Evolutionary conservation across 2,888 invertebrate species (phyloP), one percentile per base, ranked within the genome.

Genomic region (Morpho helenor): DNA sequence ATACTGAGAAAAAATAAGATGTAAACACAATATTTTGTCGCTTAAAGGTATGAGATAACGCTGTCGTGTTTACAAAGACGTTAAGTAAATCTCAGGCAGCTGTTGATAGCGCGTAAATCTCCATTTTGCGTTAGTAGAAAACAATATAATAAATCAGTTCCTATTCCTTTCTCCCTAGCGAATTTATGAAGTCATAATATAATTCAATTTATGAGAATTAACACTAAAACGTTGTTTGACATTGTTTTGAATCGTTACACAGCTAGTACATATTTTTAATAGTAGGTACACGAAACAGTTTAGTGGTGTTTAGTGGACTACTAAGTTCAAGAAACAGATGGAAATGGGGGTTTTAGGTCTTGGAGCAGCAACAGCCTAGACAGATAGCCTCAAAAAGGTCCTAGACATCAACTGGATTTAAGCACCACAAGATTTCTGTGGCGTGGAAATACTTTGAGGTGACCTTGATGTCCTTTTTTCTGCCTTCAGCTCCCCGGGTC

Each of bases 11-110:
- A 57, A 56, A 52, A 56, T 52, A 52, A 56, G 42, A 58, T 56
- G 57, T 69, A 72, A 68, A 49, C 9, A 70, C 67, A 65, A 40
- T 58, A 52, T 61, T 56, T 52, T 45, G 56, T 60, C 58, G 52
- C 56, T 57, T 58, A 57, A 42, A 59, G 70, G 71, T 59, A 60
- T 52, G 56, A 62, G 60, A 63, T 63, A 65, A 62, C 60, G 69
- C 66, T 63, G 69, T 71, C 61, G 71, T 69, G 71, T 72, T 75
- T 71, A 76, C 69, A 72, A 75, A 73, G 72, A 74, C 73, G 72
- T 71, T 79, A 75, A 76, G 75, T 74, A 72, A 72, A 68, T 62
- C 56, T 58, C 67, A 56, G 62, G 58, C 56, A 73, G 70, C 66
- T 77, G 58, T 51, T 64, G 62, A 60, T 62, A 62, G 58, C 52